phyloP scores from a whole-genome alignment of 2,888 invertebrate genomes.

The Cistogaster globosa region DNA sequence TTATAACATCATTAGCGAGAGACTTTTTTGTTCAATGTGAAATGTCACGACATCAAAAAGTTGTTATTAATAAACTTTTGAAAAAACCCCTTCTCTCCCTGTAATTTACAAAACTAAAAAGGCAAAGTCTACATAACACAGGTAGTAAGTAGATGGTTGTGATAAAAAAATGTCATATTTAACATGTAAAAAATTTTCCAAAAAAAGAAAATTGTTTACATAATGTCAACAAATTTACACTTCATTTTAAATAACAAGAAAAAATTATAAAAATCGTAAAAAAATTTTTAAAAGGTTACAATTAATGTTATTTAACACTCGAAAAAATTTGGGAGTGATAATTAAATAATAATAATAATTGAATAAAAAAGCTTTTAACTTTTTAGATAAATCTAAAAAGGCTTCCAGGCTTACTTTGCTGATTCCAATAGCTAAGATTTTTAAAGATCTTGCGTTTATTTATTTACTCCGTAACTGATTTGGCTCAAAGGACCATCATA shows the following conservation, averaged over 20 bases:
- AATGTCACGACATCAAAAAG: constrained; percentile 44
- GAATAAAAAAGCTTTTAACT: neutral
- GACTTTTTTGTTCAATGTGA: constrained; percentile 18
- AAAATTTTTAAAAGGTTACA: neutral
- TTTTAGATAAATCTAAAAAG: neutral
- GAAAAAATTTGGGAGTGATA: neutral
- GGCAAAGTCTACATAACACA: constrained; percentile 4
- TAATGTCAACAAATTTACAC: constrained; percentile 64
- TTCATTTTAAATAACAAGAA: constrained; percentile 23
- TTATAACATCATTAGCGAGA: constrained; percentile 50
- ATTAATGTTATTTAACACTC: neutral
- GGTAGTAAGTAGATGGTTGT: constrained; percentile 31
- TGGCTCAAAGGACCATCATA: too few species aligned
- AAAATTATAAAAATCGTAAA: constrained; percentile 1
- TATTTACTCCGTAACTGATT: too few species aligned
- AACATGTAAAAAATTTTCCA: constrained; percentile 15
- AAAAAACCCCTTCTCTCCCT: neutral
- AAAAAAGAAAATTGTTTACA: constrained; percentile 39
- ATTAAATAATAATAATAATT: too few species aligned
- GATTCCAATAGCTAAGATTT: too few species aligned
- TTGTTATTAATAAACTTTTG: constrained; percentile 45
- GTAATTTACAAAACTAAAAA: neutral
- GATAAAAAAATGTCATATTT: constrained; percentile 41
- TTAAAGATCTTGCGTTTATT: too few species aligned
- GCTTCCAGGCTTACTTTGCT: too few species aligned